Evolutionary conservation across 2,797 vertebrate genomes (phyloP), one percentile per base, ranked within the genome.

Genomic region (Sparus aurata): DNA sequence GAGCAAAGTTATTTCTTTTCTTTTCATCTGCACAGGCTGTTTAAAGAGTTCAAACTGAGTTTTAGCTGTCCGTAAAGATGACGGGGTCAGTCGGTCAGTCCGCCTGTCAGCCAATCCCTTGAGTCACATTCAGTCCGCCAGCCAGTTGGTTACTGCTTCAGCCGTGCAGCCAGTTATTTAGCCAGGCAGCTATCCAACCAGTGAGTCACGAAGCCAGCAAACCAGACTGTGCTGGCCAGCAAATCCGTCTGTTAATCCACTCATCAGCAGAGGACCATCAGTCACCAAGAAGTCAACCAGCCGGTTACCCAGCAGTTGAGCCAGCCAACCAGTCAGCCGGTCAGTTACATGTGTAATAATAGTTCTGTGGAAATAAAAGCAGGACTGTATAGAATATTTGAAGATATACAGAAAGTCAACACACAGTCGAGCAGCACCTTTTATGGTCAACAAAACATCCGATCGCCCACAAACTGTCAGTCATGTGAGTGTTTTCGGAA

Each of bases 191-290:
- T 1, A 30, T 82, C 75, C 87, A 91, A 77, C 59, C 72, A 85
- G 65, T 79, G 81, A 85, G 79, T 62, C 73, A 73, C 71, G 46
- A 43, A 62, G 69, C 79, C 82, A 75, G 55, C 49, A 67, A 67
- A 69, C 43, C 43, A 69, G 77, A 73, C 59, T 25, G 27, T 27
- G 55, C 69, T 18, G 38, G 78, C 77, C 69, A 68, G 72, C 67
- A 18, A 62, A 49, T 60, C 66, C 70, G 34, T 75, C 85, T 85
- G 85, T 34, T 88, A 81, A 88, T 88, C 82, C 63, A 69, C 81
- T 89, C 84, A 84, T 64, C 86, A 85, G 78, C 81, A 82, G 68
- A 49, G 30, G 67, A 54, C 41, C 75, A 30, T 64, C 81, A 85
- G 75, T 54, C 38, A 65, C 45, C 23, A 20, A 15, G 65, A 18